Percentiles rank a stretch among this genome's conserved stretches.
phyloP scores from a whole-genome alignment of 2,888 invertebrate species.

The Sinopyrophorus schimmeli region DNA sequence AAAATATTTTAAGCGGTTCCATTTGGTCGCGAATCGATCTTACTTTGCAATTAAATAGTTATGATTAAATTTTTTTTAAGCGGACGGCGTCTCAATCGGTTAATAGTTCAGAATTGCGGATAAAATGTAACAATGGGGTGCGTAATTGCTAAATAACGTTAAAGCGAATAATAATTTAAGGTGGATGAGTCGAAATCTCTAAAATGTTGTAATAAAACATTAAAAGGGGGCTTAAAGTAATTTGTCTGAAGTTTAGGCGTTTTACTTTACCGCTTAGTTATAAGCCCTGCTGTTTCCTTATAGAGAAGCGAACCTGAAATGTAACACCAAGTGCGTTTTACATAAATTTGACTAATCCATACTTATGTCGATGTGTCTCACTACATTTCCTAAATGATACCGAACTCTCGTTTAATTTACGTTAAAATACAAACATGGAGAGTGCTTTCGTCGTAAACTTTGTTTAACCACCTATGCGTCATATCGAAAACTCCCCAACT shows the following conservation, averaged over 20 bases:
- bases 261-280: conserved; percentile 19
- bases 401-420: conserved; percentile 2
- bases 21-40: no score
- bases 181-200: conserved; percentile 3
- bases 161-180: conserved; percentile 8
- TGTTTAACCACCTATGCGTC: conserved; percentile 1
- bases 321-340: conserved; percentile 21
- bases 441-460: neutral
- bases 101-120: no score
- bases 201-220: conserved; percentile 13
- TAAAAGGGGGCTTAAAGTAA: conserved; percentile 17
- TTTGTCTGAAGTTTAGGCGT: conserved; percentile 15
- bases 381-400: conserved; percentile 10
- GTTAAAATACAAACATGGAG: neutral
- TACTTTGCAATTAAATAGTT: no score
- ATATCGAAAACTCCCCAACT: conserved; percentile 1
- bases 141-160: conserved; percentile 8
- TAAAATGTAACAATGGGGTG: no score
- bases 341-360: conserved; percentile 28
- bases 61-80: no score
- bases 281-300: conserved; percentile 19
- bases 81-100: no score
- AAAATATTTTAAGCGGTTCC: no score
- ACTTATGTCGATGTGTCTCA: conserved; percentile 10
- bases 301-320: conserved; percentile 15